phyloP scores from a whole-genome alignment of 2,113 vertebrate species.

The Lepisosteus osseus region DNA sequence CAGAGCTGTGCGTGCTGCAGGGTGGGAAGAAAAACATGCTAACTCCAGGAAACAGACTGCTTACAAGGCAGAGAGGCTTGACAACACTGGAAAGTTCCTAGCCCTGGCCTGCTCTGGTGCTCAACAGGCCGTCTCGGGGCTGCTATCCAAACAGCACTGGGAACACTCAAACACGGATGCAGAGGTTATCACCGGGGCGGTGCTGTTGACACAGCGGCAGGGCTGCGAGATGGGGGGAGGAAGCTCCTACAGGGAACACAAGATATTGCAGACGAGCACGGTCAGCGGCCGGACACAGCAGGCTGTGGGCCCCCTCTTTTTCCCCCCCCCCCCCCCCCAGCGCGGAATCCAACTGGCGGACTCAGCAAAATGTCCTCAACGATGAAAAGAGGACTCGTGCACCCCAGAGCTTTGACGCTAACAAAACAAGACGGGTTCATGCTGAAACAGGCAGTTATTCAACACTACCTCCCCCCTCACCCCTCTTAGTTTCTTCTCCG shows the following conservation, averaged over 20 bases:
- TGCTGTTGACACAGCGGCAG: neutral
- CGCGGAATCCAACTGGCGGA: no score
- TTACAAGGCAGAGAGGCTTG: neutral
- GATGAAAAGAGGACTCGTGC: no score
- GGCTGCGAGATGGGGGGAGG: neutral
- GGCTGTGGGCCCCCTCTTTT: no score
- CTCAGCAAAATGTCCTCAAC: no score
- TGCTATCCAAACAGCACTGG: neutral
- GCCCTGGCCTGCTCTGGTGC: neutral
- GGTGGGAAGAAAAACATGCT: neutral
- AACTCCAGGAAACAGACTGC: constrained; percentile 5
- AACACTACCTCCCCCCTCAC: no score
- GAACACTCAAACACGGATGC: neutral
- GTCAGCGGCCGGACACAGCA: no score
- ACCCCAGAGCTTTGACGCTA: no score
- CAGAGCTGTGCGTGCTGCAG: neutral
- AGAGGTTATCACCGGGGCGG: neutral
- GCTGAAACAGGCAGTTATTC: no score
- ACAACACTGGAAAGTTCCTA: constrained; percentile 11
- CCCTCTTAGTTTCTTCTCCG: no score
- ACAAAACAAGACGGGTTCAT: no score
- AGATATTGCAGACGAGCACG: neutral
- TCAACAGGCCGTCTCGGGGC: neutral
- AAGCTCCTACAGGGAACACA: neutral
- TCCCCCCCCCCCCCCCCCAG: no score